Base-by-base conservation (phyloP, 1,140 invertebrate genomes). In the Panagrolaimus sp. region DNA sequence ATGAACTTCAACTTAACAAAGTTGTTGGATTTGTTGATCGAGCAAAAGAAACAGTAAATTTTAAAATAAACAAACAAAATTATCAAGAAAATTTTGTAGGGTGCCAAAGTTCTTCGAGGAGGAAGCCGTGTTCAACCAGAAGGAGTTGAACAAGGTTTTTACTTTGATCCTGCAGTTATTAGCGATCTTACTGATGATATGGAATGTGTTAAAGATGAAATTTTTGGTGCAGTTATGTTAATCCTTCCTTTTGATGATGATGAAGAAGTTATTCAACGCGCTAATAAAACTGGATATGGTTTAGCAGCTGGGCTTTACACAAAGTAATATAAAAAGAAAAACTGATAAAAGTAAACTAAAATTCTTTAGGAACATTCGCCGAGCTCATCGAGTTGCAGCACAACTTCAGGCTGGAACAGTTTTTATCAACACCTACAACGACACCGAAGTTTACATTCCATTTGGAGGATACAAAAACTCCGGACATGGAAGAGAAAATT, bases 161-260 rank as follows among this genome's bases (percentile, higher is more conserved):
- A 81, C 63, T 81, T 81, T 43, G 74, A 80, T 23, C 79, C 79
- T 9, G 74, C 75, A 9, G 73, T 81, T 16, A 67, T 81, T 23
- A 79, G 72, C 42, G 65, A 70, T 48, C 45, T 81, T 13, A 73
- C 48, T 13, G 87, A 88, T 76, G 69, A 84, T 27, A 87, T 88
- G 86, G 85, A 80, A 62, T 84, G 86, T 43, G 87, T 87, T 0
- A 75, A 77, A 48, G 87, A 88, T 44, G 87, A 88, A 74, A 82
- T 88, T n/a, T 88, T 88, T 81, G 87, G 87, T 9, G 76, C 86
- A 13, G 85, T 87, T 1, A 77, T 86, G 72, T 83, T 84, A 13
- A 74, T 88, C 25, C 70, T 88, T 46, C 77, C 78, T 42, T 88
- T 88, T 78, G 81, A 85, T 11, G 77, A 74, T 1, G 87, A 88